These are phyloP conservation scores for Globia sparganii DNA, from an alignment of 2,888 invertebrate genomes.

Conservation along the genomic window DNA sequence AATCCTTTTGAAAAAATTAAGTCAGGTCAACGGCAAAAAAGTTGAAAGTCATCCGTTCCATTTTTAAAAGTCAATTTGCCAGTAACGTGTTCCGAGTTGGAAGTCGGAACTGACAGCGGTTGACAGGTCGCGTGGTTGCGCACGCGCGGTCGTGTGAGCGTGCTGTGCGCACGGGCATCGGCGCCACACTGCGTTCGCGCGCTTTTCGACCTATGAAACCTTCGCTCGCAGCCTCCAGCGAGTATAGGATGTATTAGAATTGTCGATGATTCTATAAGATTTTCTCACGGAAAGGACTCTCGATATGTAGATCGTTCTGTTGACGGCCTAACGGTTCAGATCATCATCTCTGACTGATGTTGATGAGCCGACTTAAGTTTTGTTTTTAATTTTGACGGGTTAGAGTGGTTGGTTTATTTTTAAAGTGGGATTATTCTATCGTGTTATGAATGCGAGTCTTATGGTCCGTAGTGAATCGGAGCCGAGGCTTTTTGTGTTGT, in stretches of 20 bases:
- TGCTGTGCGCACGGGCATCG: constrained; percentile 88
- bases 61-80: constrained; percentile 74
- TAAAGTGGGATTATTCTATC: constrained; percentile 83
- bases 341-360: constrained; percentile 83
- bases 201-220: constrained; percentile 88
- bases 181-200: constrained; percentile 90
- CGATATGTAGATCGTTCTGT: constrained; percentile 79
- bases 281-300: constrained; percentile 87
- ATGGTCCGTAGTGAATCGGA: constrained; percentile 82
- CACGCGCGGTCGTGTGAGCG: constrained; percentile 85
- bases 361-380: constrained; percentile 82
- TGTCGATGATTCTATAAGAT: constrained; percentile 81
- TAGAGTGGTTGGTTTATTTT: constrained; percentile 78
- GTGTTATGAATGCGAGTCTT: constrained; percentile 81
- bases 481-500: constrained; percentile 78
- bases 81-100: constrained; percentile 72
- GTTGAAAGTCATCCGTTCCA: constrained; percentile 79
- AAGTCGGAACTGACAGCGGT: constrained; percentile 81
- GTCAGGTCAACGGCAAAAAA: constrained; percentile 78
- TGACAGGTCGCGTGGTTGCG: constrained; percentile 81
- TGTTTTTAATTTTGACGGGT: constrained; percentile 84
- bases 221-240: constrained; percentile 83
- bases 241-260: constrained; percentile 82
- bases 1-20: constrained; percentile 54
- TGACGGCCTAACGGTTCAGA: constrained; percentile 78